Percentiles rank a stretch among this genome's conserved stretches.
Conservation (phyloP, 2,888 invertebrate species). For the Muscina levida region DNA sequence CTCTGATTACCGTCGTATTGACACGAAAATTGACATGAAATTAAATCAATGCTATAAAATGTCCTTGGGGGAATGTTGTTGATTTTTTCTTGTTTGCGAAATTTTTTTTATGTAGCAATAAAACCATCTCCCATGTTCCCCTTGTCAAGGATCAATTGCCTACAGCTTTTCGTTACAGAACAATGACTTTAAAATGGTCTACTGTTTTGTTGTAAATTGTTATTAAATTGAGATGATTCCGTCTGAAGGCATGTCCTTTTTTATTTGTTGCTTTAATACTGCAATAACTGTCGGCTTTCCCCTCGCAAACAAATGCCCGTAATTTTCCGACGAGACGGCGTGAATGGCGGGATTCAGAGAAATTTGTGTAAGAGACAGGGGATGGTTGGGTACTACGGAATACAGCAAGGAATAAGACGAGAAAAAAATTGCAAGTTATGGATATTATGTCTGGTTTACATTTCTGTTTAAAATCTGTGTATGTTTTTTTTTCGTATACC, state of each 20-base stretch:
- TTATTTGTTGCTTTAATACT: constrained; percentile 12
- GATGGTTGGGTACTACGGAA: not conserved
- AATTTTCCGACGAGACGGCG: not conserved
- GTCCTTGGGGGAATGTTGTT: constrained; percentile 75
- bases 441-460: constrained; percentile 31
- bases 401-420: not conserved
- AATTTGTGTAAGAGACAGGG: not conserved
- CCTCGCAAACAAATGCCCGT: not conserved
- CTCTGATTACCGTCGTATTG: constrained; percentile 78
- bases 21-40: constrained; percentile 81
- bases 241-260: constrained; percentile 54
- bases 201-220: constrained; percentile 56
- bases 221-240: constrained; percentile 62
- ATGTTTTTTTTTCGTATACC: constrained; percentile 14
- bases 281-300: not conserved
- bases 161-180: constrained; percentile 34
- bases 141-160: constrained; percentile 13
- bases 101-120: not conserved
- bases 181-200: constrained; percentile 64
- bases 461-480: constrained; percentile 33
- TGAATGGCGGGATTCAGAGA: not conserved
- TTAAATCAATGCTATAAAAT: constrained; percentile 80
- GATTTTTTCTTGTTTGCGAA: constrained; percentile 18
- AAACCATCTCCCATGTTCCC: too few species aligned
- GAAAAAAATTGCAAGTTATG: constrained; percentile 24